Base-by-base conservation (phyloP, 1,140 invertebrate genomes). In the Caenorhabditis latens region DNA sequence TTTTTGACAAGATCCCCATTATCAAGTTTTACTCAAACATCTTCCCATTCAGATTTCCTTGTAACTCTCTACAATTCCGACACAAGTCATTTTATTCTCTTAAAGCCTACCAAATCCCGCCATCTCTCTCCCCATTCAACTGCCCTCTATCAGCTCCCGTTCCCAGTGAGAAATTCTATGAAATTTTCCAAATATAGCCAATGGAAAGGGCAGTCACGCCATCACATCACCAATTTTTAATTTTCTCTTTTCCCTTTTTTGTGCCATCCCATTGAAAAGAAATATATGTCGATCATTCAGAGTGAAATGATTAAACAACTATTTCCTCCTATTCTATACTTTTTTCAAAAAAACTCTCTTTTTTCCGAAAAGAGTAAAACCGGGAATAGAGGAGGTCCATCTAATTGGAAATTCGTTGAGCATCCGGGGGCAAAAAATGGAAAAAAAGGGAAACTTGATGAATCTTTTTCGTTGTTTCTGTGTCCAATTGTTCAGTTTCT, bases 201-300 rank as follows among this genome's bases (percentile, higher is more conserved):
- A 32, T 32, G 32, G 32, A 32, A 32, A 32, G 32, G 32, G 32
- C 32, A 32, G 32, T 32, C 32, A 32, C 21, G 21, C 65, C 65
- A 71, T 71, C 65, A 71, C 65, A 71, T 71, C 65, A 71, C 65
- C 65, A 71, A 71, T 46, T 71, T 42, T 71, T 71, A 58, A 58
- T 58, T 58, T 58, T n/a, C 55, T 16, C 50, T 1, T 53, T 14
- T 58, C 55, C 55, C n/a, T 58, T 58, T n/a, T 58, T 58, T 58
- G 14, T 58, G 6, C n/a, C 19, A 19, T 14, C 14, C n/a, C 55
- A 58, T 58, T 58, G 11, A 16, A 16, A 58, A 19, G n/a, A 16
- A 19, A n/a, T 19, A 58, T 19, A 58, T 58, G 55, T 58, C 55
- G 55, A 58, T 58, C 55, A 58, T 58, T 58, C 19, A 19, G 19